Conservation (phyloP, 2,797 vertebrate species). For the Adelosebastes latens region DNA sequence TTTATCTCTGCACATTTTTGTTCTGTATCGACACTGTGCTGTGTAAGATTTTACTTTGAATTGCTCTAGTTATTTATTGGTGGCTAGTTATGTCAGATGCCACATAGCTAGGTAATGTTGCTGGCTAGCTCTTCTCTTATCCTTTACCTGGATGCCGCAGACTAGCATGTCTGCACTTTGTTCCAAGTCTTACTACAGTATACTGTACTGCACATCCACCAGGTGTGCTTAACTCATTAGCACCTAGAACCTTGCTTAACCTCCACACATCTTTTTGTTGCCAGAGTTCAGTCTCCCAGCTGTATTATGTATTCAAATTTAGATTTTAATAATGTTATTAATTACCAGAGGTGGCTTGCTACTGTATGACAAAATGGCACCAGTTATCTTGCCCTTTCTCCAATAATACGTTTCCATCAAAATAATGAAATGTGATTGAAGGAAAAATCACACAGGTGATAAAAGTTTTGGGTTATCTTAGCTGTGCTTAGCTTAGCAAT, state of each 20-base stretch:
- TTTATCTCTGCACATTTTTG: not conserved
- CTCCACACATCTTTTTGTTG: not conserved
- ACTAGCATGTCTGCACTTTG: not conserved
- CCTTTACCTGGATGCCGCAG: not conserved
- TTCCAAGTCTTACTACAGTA: not conserved
- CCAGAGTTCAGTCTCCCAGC: not conserved
- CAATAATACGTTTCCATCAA: not conserved
- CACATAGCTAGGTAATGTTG: not conserved
- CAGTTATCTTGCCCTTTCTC: not conserved
- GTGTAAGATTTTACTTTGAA: not conserved
- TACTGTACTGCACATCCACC: not conserved
- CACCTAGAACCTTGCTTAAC: not conserved
- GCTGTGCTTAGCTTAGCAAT: not conserved
- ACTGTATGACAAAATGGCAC: not conserved
- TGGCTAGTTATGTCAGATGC: not conserved
- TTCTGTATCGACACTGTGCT: not conserved
- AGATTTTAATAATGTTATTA: not conserved
- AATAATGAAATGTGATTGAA: not conserved
- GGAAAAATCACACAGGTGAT: not conserved
- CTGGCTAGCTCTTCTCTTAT: not conserved
- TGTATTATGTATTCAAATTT: not conserved
- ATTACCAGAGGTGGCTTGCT: not conserved
- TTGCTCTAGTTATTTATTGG: not conserved
- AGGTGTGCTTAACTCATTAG: not conserved
- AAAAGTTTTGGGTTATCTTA: not conserved